These are phyloP conservation scores for Cyanistes caeruleus DNA, from an alignment of 2,113 vertebrate species.

Conservation along the genomic window DNA sequence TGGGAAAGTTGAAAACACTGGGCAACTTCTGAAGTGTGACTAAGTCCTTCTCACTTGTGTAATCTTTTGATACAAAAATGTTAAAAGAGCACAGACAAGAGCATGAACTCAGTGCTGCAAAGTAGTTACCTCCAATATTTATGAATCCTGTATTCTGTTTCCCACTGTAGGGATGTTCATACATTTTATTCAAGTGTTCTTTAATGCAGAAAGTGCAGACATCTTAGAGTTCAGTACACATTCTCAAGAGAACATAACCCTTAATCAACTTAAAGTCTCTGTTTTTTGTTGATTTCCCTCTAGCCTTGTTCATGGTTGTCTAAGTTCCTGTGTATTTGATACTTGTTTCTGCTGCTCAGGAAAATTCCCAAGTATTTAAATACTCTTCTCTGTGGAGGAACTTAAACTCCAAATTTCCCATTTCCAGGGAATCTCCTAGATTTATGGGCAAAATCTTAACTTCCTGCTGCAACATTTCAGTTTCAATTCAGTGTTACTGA, in stretches of 20 bases:
- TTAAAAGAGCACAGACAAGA: background rate
- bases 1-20: background rate
- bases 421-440: background rate
- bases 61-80: background rate
- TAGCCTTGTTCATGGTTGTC: background rate
- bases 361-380: background rate
- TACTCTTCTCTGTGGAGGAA: background rate
- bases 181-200: background rate
- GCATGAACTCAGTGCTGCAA: background rate
- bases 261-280: background rate
- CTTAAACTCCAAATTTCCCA: background rate
- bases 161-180: background rate
- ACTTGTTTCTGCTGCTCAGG: background rate
- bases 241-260: background rate
- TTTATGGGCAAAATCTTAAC: background rate
- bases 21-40: background rate
- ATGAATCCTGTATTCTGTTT: background rate
- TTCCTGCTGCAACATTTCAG: background rate
- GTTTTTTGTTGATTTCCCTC: background rate
- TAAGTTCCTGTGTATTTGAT: background rate
- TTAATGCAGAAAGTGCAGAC: background rate
- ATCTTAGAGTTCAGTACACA: background rate
- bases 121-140: background rate
- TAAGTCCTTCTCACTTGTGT: background rate
- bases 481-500: background rate